Conservation (phyloP, 1,140 invertebrate species). For the Euwallacea similis region DNA sequence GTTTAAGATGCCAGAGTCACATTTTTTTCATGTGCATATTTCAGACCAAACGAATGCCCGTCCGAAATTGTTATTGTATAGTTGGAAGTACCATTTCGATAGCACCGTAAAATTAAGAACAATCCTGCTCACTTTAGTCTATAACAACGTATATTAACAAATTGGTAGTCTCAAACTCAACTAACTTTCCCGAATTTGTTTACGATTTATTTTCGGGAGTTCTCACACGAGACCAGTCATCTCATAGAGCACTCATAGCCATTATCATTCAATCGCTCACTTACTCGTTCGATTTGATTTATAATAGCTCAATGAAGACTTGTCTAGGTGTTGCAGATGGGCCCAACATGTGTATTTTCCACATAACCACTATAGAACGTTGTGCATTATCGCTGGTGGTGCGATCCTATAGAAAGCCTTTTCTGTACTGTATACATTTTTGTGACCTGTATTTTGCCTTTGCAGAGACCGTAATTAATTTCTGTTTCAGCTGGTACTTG, state of each 20-base stretch:
- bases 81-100: no score
- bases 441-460: conserved; percentile 42
- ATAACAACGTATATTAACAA: no score
- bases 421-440: conserved; percentile 51
- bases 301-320: conserved; percentile 7
- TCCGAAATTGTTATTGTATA: no score
- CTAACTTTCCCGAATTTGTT: not conserved
- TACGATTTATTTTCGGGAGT: conserved; percentile 30
- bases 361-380: conserved; percentile 42
- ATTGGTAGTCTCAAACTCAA: no score
- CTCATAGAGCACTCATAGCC: conserved; percentile 9
- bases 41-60: no score
- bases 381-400: conserved; percentile 4
- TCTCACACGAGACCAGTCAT: conserved; percentile 10
- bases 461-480: conserved; percentile 41
- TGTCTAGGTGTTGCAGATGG: conserved; percentile 24
- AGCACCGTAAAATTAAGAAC: no score
- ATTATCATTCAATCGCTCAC: conserved; percentile 13
- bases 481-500: conserved; percentile 46
- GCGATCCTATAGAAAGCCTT: conserved; percentile 43
- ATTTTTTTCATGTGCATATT: no score
- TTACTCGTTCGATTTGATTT: not conserved
- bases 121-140: no score
- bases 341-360: conserved; percentile 42
- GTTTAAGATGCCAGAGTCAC: no score